These are phyloP conservation scores for Copsychus sechellarum DNA, from an alignment of 2,113 vertebrate genomes.

Conservation along the genomic window DNA sequence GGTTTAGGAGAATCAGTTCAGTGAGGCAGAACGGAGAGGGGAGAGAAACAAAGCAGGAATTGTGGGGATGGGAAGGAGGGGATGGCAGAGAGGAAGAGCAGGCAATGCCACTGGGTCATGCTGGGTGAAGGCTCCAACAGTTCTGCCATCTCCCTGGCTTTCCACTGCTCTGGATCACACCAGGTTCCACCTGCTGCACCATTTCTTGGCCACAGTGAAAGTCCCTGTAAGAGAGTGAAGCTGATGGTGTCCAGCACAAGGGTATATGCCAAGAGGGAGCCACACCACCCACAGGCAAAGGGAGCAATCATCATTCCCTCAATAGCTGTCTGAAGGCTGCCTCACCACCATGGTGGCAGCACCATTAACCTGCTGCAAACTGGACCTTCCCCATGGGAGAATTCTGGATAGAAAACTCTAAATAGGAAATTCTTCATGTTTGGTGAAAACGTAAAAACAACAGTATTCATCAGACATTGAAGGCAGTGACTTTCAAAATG, in stretches of 20 bases:
- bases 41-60: background rate
- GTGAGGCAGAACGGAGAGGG: background rate
- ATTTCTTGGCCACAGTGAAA: background rate
- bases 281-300: background rate
- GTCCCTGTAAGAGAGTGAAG: background rate
- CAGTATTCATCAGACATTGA: background rate
- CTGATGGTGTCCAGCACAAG: accelerated
- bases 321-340: background rate
- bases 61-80: accelerated
- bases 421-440: background rate
- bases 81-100: background rate
- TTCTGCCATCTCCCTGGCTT: background rate
- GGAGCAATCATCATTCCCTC: background rate
- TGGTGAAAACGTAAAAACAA: background rate
- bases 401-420: background rate
- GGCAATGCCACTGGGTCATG: accelerated
- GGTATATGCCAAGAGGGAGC: background rate
- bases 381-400: background rate
- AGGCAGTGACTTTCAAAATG: background rate
- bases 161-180: background rate
- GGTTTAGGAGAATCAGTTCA: background rate
- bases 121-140: background rate
- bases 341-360: background rate
- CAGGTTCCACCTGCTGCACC: background rate
- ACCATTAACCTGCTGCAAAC: background rate